phyloP scores from a whole-genome alignment of 1,140 invertebrate genomes.

The Aphelenchoides avenae region DNA sequence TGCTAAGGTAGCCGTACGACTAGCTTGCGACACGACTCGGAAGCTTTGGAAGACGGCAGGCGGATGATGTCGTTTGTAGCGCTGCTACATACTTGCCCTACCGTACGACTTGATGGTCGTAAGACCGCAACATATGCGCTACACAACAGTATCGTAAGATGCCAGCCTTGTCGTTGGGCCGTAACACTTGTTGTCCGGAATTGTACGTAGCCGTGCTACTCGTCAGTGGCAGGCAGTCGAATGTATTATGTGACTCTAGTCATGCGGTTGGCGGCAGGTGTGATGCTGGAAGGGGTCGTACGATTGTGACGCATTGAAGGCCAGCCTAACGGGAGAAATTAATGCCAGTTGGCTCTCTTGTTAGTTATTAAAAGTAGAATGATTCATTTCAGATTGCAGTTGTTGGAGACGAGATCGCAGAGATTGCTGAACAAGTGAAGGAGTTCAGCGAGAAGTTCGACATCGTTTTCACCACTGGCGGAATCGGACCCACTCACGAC shows the following conservation, averaged over 20 bases:
- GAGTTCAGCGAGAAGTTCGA: constrained; percentile 66
- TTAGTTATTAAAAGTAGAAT: neutral
- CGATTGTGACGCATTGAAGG: neutral
- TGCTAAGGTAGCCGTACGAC: neutral
- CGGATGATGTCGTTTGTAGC: neutral
- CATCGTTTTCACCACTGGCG: constrained; percentile 74
- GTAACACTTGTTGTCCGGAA: no score
- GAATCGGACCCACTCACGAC: constrained; percentile 79
- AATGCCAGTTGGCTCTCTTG: constrained; percentile 9
- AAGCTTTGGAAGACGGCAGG: neutral
- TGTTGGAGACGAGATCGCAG: constrained; percentile 69
- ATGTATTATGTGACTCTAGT: no score
- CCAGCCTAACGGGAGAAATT: neutral
- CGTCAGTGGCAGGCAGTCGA: no score
- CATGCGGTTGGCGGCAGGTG: neutral
- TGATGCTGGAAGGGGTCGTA: neutral
- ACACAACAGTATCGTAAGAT: no score
- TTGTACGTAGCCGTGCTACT: no score
- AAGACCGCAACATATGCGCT: no score
- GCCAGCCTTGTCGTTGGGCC: no score
- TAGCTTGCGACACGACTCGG: neutral
- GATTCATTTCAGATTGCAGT: constrained; percentile 67
- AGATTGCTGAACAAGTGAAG: constrained; percentile 69
- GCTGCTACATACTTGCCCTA: no score
- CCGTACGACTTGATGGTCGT: no score